Base-by-base conservation (phyloP, 2,797 vertebrate species). In the Prionace glauca region DNA sequence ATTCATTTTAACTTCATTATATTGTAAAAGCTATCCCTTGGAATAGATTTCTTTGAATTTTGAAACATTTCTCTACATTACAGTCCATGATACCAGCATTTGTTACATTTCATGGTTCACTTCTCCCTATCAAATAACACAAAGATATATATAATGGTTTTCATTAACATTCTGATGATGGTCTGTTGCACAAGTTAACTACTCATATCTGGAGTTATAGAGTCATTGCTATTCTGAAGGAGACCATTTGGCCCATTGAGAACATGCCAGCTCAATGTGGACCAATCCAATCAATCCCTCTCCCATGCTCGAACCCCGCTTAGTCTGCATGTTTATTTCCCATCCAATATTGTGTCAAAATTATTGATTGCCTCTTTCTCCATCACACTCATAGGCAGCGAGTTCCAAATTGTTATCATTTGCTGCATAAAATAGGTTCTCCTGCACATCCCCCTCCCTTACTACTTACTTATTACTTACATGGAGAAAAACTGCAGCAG, bases 1-100 rank as follows among this genome's bases (percentile, higher is more conserved):
- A 67, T 91, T 91, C 62, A 91, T 91, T 91, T 91, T 67, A 91
- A 91, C 88, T 91, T 18, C 62, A 67, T 91, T 91, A 91, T n/a
- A 91, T 65, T 65, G 20, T 91, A 65, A 91, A 91, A 67, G 4
- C 32, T 91, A 65, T 60, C 1, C 88, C 50, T 56, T 36, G 60
- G 60, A 92, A 67, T 92, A 9, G 36, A 36, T 92, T 92, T 92
- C 65, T 67, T 67, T n/a, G 12, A 67, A 92, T 67, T 92, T 92
- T n/a, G 32, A 22, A 67, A 67, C 10, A n/a, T 91, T 65, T 91
- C 56, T 11, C 90, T 36, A 20, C 56, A 90, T 62, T 36, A 36
- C 90, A 67, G 36, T 62, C 22, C 56, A 9, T 20, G 32, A n/a
- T 91, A 91, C n/a, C 60, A 91, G 29, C 29, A 29, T 91, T n/a